Evolutionary conservation across 92 coral and sea anemone species (phyloP), one percentile per base, ranked within the genome.

Genomic region (Parazoanthus darwini): DNA sequence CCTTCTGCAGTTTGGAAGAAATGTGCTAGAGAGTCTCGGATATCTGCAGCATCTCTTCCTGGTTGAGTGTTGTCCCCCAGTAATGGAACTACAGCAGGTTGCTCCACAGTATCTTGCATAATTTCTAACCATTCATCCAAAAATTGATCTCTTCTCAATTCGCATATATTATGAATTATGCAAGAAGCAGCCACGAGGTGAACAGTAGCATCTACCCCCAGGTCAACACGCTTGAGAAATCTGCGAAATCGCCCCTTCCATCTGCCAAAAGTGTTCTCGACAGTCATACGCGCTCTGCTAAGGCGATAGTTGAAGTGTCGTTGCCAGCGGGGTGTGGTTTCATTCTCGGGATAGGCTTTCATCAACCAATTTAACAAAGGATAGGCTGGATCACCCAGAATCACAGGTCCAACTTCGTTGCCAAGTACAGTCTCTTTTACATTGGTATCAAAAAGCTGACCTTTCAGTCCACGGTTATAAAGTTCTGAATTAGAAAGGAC

Each of bases 361-460:
- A 81, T 75, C 20, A 72, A 46, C 87, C 87, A 88, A 80, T 78
- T 68, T 37, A 81, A 86, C 15, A 88, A 87, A 54, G 91, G 91
- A 85, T 84, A 89, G 39, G 91, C 91, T 82, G 88, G 88, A 77
- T 84, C 89, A 82, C 89, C 85, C 38, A 88, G 83, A 66, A 91
- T 77, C 46, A 85, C 65, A 50, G 86, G 90, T 14, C 80, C 88
- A 20, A 91, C 51, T 71, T 91, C 88, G 81, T 46, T 78, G 73
- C 90, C 91, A 38, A 87, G 85, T 73, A 91, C 79, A 18, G 68
- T 59, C 73, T 74, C 88, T 88, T 82, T 88, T 51, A 88, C 65
- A 79, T 56, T 82, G 74, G 74, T 46, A 82, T 81, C 85, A 88
- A 88, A 91, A 59, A 71, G 80, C 58, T 88, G 87, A 72, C 81